Base-by-base conservation (phyloP, 2,888 invertebrate genomes). In the Synanthedon tipuliformis region DNA sequence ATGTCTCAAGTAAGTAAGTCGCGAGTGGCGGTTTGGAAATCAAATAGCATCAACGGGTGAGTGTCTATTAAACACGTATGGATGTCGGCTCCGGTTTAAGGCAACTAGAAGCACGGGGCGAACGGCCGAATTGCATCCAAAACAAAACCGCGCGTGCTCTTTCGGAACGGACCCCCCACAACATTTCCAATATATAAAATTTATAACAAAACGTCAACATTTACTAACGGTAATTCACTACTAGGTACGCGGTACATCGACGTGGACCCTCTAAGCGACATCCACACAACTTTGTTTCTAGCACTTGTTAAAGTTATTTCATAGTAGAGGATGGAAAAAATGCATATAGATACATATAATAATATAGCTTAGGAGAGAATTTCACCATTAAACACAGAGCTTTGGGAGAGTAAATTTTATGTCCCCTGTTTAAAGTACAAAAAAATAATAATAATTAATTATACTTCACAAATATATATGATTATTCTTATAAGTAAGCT, bases 71-170 rank as follows among this genome's bases (percentile, higher is more conserved):
- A 68, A 65, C 58, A 61, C 41, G 18, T 61, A 69, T 69, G 68
- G 65, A 61, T 58, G 62, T 69, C 66, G 70, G 73, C 73, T 72
- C 71, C 67, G 72, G 71, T 74, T n/a, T 68, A 45, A 83, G 86
- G 84, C 86, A 80, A 86, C 87, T 87, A 88, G 87, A 87, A 86
- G 87, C 88, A 86, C 87, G 73, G 80, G 74, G 72, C 69, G 68
- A 61, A 75, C 34, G 34, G 34, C 34, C 45, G 45, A n/a, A n/a
- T 13, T 34, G 34, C 34, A 34, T 34, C 34, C 34, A 34, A 34
- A 34, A 34, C 34, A 34, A 34, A 34, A 34, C 34, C 34, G 34
- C 34, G 34, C 34, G 34, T 34, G 34, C 34, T 34, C 5, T 8
- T 10, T 34, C 41, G 34, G 34, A 34, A 34, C 3, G 34, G 34